Percentiles rank a stretch among this genome's conserved stretches.
phyloP scores from a whole-genome alignment of 2,888 invertebrate species.

The Nephrotoma flavescens region DNA sequence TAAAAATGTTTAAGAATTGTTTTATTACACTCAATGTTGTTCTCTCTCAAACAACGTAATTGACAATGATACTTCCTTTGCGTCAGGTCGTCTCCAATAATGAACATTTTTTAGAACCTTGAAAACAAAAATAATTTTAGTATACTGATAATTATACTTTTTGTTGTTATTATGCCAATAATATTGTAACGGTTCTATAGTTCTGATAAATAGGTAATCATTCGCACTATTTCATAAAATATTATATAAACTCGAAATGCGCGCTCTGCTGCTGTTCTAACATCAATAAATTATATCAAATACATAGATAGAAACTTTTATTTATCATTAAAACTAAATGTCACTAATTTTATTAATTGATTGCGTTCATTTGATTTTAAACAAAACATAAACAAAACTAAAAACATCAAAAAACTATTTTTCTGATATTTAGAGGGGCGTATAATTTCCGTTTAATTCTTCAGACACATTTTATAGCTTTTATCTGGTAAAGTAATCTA shows the following conservation, averaged over 20 bases:
- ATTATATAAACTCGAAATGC: neutral
- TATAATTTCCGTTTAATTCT: neutral
- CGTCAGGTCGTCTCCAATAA: no score
- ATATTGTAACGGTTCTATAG: neutral
- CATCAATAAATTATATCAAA: neutral
- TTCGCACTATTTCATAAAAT: neutral
- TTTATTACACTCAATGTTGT: no score
- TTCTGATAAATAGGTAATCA: neutral
- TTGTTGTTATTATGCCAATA: neutral
- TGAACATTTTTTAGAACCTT: no score
- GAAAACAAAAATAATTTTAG: no score
- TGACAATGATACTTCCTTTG: no score
- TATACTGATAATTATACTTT: no score
- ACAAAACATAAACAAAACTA: neutral
- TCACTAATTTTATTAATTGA: neutral
- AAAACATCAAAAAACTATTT: neutral
- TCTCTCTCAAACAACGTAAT: no score
- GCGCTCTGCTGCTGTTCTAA: neutral
- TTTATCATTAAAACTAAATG: neutral
- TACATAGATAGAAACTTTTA: neutral
- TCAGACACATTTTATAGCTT: neutral
- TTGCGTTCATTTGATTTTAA: neutral
- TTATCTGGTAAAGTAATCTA: neutral
- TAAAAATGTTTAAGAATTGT: no score
- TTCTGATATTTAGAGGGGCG: neutral